Evolutionary conservation across 2,797 vertebrate genomes (phyloP), one percentile per base, ranked within the genome.

Genomic region (Tapera naevia): DNA sequence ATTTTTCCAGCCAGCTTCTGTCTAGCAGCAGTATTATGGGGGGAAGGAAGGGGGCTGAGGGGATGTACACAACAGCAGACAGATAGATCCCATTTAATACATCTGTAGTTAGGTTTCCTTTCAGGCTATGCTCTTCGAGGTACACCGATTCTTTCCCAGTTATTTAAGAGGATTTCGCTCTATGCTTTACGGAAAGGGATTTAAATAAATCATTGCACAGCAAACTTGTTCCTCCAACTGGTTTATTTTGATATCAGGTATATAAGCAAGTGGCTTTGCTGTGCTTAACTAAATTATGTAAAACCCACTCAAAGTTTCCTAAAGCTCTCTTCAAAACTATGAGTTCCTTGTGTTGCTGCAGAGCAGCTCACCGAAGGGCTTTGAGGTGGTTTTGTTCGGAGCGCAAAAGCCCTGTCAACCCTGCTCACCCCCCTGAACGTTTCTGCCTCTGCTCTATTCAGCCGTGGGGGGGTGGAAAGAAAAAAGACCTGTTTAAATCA

Each of bases 101-200:
- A 0, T 66, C 82, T 65, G 12, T 69, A 88, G 76, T 33, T n/a
- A 8, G 58, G 70, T 70, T 94, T 83, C 82, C 4, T 17, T 51
- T 56, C 30, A 76, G 80, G 89, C 57, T 82, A 0, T 3, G 14
- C 73, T 67, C 67, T 73, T 90, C 0, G 9, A 95, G 89, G 82
- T 80, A 80, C 66, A 65, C 41, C 7, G 15, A 90, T 91, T 93
- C 93, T 90, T 93, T 54, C 72, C 66, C 67, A 85, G 88, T 82
- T 90, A 74, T 80, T 96, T 95, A 96, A 96, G 95, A 96, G 92
- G 96, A 95, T 95, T 97, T 94, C 16, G 2, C 80, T 90, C 83
- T 16, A 18, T 22, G 88, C 83, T 88, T 69, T 89, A 66, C 2
- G 13, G 88, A 80, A 91, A 87, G 39, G 87, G 96, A 95, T 95